Percentiles rank a stretch among this genome's conserved stretches.
Evolutionary conservation across 2,888 invertebrate species (phyloP).

Genomic region (Tetranychus truncatus): DNA sequence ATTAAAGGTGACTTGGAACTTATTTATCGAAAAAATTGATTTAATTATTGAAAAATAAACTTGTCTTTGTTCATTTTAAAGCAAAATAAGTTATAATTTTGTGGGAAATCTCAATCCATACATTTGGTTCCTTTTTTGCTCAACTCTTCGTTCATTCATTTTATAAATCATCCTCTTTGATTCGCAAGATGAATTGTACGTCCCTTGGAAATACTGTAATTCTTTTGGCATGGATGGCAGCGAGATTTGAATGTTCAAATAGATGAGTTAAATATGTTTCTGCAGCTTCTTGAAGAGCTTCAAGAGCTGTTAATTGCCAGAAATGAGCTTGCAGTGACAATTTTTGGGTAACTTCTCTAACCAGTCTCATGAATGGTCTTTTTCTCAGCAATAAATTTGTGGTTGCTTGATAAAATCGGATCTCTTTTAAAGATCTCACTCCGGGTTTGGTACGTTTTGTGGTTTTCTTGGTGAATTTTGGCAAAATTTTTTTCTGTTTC

Average conservation of each 20-base stretch:
- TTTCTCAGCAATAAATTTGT: neutral
- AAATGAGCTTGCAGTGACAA: neutral
- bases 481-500: neutral
- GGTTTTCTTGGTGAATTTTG: neutral
- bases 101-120: no score
- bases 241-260: neutral
- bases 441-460: neutral
- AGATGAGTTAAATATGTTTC: neutral
- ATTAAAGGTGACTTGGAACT: no score
- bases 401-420: neutral
- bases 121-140: no score
- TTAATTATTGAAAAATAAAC: no score
- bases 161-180: neutral
- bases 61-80: no score
- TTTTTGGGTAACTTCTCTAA: neutral
- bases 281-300: neutral
- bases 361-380: neutral
- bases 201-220: neutral
- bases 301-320: neutral
- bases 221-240: conserved; percentile 6
- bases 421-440: neutral
- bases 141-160: neutral
- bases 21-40: no score
- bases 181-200: neutral
- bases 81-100: no score